These are phyloP conservation scores for Smittia sp. DNA, from an alignment of 2,888 invertebrate species.

Conservation along the genomic window DNA sequence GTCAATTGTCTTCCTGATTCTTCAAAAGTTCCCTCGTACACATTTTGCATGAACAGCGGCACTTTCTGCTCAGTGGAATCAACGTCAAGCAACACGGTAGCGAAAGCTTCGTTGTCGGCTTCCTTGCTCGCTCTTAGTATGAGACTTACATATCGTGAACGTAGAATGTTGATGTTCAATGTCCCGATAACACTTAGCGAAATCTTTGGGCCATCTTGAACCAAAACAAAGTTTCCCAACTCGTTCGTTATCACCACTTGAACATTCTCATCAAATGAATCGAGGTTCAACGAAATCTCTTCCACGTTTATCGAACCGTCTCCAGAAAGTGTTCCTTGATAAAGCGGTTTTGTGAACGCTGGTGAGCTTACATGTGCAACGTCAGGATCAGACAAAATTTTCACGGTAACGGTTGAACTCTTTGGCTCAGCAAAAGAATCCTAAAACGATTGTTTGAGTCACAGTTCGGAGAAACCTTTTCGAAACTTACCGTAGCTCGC, in stretches of 20 bases:
- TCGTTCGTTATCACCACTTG: not conserved
- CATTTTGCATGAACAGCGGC: not conserved
- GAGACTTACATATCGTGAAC: not conserved
- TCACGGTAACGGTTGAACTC: not conserved
- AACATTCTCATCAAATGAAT: not conserved
- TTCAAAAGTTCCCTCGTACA: not conserved
- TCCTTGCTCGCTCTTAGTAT: not conserved
- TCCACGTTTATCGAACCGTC: not conserved
- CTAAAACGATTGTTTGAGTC: not conserved
- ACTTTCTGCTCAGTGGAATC: not conserved
- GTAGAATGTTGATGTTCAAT: not conserved
- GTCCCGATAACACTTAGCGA: not conserved
- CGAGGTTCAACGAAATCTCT: not conserved
- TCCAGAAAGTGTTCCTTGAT: not conserved
- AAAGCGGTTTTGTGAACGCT: not conserved
- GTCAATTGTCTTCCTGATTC: conserved; percentile 26
- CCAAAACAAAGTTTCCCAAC: not conserved
- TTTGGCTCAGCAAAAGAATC: not conserved
- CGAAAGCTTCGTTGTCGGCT: not conserved
- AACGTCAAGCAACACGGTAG: not conserved
- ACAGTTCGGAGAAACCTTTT: not conserved
- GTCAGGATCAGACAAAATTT: not conserved
- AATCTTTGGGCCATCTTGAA: not conserved
- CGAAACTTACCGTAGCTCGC: conserved; percentile 44
- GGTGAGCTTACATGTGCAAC: not conserved